Evolutionary conservation across 2,113 vertebrate genomes (phyloP).

Genomic region (Coreoperca whiteheadi): DNA sequence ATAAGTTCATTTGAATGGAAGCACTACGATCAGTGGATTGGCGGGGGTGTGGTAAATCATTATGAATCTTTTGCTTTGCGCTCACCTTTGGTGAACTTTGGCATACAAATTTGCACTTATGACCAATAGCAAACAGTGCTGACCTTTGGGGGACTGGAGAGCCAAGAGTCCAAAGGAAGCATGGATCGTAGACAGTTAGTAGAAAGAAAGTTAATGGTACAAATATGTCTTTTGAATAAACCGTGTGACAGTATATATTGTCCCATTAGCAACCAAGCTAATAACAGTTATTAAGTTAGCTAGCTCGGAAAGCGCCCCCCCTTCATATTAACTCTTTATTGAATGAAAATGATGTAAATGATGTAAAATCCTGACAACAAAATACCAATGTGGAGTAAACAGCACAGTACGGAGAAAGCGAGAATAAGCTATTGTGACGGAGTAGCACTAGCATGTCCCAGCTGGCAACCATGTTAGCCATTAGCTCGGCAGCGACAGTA

Average conservation of each 20-base stretch:
- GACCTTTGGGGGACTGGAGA: neutral
- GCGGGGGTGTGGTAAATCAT: no score
- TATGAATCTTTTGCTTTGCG: neutral
- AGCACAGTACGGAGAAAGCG: neutral
- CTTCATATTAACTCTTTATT: neutral
- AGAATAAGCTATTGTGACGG: neutral
- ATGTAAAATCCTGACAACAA: neutral
- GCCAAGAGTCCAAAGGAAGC: neutral
- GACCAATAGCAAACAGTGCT: neutral
- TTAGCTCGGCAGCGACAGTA: neutral
- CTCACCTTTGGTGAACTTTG: slow-evolving; percentile 8
- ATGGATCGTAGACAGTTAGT: neutral
- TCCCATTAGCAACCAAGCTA: no score
- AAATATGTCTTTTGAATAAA: neutral
- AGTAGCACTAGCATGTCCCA: neutral
- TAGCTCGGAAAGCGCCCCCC: no score
- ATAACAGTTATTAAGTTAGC: no score
- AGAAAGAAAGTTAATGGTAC: neutral
- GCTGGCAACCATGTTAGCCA: neutral
- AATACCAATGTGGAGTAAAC: no score
- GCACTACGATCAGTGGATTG: neutral
- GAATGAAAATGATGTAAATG: neutral
- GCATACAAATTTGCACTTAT: neutral
- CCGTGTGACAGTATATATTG: no score
- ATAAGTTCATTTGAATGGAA: neutral